phyloP scores from a whole-genome alignment of 2,888 invertebrate species.

The Amphipoea lucens region DNA sequence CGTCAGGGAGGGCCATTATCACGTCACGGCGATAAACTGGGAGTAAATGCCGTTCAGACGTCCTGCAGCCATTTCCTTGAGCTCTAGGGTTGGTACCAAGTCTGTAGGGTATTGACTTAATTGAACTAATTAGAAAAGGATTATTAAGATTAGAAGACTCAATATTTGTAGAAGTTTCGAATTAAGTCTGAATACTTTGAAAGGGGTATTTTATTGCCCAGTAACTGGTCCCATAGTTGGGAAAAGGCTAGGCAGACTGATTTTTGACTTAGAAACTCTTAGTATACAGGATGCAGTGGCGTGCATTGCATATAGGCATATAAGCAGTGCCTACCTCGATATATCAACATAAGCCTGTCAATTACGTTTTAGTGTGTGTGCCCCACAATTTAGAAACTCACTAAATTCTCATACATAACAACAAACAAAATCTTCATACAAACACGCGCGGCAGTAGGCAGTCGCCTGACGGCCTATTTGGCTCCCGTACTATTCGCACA shows the following conservation, averaged over 20 bases:
- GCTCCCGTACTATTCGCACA: too few relatives aligned
- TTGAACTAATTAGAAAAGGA: background rate
- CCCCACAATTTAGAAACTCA: too few relatives aligned
- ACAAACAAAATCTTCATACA: too few relatives aligned
- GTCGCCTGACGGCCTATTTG: too few relatives aligned
- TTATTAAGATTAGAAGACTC: background rate
- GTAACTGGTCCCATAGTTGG: background rate
- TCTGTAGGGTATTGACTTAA: background rate
- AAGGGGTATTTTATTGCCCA: background rate
- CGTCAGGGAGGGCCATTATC: constrained; percentile 51
- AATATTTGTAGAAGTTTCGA: background rate
- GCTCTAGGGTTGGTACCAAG: constrained; percentile 8
- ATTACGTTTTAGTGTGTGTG: too few relatives aligned
- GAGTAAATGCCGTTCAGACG: constrained; percentile 42
- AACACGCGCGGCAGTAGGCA: too few relatives aligned
- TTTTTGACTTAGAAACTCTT: background rate
- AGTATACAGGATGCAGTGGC: background rate
- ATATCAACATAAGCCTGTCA: too few relatives aligned
- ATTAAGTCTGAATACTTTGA: background rate
- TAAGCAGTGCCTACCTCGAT: too few relatives aligned
- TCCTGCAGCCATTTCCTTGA: constrained; percentile 28
- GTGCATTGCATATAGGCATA: too few relatives aligned
- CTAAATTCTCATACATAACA: too few relatives aligned
- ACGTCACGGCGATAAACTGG: constrained; percentile 62
- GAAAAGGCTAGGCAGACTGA: too few relatives aligned